phyloP scores from a whole-genome alignment of 2,888 invertebrate species.

The Heliconius ethilla region DNA sequence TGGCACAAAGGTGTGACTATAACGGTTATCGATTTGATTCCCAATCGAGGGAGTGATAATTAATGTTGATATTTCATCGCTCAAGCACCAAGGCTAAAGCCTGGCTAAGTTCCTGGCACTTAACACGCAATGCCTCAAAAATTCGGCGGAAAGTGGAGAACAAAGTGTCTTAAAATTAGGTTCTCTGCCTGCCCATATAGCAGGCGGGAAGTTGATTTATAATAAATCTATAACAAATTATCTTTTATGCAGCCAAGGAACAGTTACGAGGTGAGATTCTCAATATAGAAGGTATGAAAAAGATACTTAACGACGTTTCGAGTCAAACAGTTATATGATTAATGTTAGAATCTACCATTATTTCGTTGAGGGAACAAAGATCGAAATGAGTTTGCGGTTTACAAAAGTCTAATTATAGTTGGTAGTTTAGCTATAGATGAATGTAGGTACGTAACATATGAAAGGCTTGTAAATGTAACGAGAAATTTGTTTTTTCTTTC shows the following conservation, averaged over 20 bases:
- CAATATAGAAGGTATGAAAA: slow-evolving; percentile 47
- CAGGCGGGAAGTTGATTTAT: background rate
- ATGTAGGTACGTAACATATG: slow-evolving; percentile 27
- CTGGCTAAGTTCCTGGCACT: no score
- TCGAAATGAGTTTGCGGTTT: slow-evolving; percentile 44
- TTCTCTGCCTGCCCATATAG: no score
- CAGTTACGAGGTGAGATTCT: slow-evolving; percentile 46
- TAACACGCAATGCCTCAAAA: no score
- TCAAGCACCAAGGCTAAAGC: no score
- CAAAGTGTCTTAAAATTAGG: no score
- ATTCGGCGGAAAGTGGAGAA: no score
- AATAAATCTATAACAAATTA: slow-evolving; percentile 43
- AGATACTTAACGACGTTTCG: slow-evolving; percentile 50
- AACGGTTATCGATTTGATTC: no score
- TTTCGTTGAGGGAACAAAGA: slow-evolving; percentile 49
- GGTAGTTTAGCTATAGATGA: slow-evolving; percentile 45
- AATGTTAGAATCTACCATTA: slow-evolving; percentile 47
- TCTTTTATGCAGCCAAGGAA: slow-evolving; percentile 46
- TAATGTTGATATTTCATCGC: no score
- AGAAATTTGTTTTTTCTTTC: no score
- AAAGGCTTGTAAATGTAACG: background rate
- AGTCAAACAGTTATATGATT: slow-evolving; percentile 50
- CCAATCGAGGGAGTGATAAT: no score
- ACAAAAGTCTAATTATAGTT: slow-evolving; percentile 49
- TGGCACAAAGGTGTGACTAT: no score